Percentiles rank a stretch among this genome's conserved stretches.
phyloP scores from a whole-genome alignment of 2,888 invertebrate species.

The Caenorhabditis doughertyi region DNA sequence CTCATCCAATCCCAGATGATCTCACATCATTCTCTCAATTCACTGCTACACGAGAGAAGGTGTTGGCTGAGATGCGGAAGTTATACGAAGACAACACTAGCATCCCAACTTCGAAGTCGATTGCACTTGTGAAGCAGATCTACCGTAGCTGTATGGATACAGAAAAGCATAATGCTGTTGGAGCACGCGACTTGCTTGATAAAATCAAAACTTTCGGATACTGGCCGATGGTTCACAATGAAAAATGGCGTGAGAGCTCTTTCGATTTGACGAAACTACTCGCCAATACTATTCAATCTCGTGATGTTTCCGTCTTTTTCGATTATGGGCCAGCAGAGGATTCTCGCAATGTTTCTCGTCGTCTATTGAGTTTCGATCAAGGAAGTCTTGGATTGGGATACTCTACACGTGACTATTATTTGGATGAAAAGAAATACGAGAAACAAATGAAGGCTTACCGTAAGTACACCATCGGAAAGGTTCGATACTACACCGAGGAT shows the following conservation, averaged over 20 bases:
- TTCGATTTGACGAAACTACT: slow-evolving; percentile 73
- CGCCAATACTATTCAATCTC: slow-evolving; percentile 71
- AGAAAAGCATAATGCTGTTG: slow-evolving; percentile 69
- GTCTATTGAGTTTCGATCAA: slow-evolving; percentile 79
- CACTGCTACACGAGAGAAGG: slow-evolving; percentile 78
- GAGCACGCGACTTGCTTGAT: slow-evolving; percentile 72
- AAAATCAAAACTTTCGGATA: slow-evolving; percentile 71
- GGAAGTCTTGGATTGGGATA: slow-evolving; percentile 81
- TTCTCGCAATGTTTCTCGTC: slow-evolving; percentile 73
- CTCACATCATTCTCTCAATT: slow-evolving; percentile 78
- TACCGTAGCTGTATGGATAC: slow-evolving; percentile 78
- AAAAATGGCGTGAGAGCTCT: slow-evolving; percentile 56
- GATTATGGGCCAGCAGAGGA: slow-evolving; percentile 79
- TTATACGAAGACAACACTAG: slow-evolving; percentile 76
- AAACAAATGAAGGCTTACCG: slow-evolving; percentile 82
- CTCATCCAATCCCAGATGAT: slow-evolving; percentile 77
- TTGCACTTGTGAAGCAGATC: slow-evolving; percentile 75
- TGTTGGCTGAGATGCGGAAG: slow-evolving; percentile 74
- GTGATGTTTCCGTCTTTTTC: slow-evolving; percentile 78
- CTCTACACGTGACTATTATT: slow-evolving; percentile 81
- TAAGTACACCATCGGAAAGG: slow-evolving; percentile 75
- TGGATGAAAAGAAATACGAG: slow-evolving; percentile 79
- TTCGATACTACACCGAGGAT: slow-evolving; percentile 74
- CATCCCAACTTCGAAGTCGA: slow-evolving; percentile 74
- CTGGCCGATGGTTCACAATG: slow-evolving; percentile 80